Base-by-base conservation (phyloP, 2,888 invertebrate genomes). In the Callosobruchus maculatus region DNA sequence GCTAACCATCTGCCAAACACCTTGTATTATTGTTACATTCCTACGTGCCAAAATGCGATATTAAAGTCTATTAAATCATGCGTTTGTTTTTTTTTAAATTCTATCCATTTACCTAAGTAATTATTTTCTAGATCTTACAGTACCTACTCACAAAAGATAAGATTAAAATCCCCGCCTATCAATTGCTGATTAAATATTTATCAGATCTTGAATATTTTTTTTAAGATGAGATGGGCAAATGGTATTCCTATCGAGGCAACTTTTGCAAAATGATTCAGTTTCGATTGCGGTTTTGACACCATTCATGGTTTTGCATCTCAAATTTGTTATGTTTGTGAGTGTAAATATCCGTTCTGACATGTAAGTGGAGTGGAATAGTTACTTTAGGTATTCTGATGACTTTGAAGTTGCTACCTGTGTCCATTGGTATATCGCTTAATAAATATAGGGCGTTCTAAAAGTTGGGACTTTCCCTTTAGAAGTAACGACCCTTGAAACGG, bases 51-150 rank as follows among this genome's bases (percentile, higher is more conserved):
- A n/a, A n/a, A n/a, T 26, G 2, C 7, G 26, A 26, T 26, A 26
- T 26, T n/a, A 26, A 26, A 4, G 26, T 4, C 26, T 2, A 26
- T 4, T 49, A 18, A 13, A 49, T 3, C 13, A 49, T 49, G 7
- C 7, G 13, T 49, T 13, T 49, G 49, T 49, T 49, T 49, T 49
- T n/a, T 30, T 7, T 49, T 18, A 18, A 49, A 49, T 49, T 18
- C 49, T 13, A 1, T 49, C 49, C 49, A 49, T 49, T 49, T 49
- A 68, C 9, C 1, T 26, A 49, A 31, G 26, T 21, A 70, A 30
- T 67, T 26, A 70, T 67, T 73, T 66, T 70, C 22, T 70, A 22
- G 31, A n/a, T 49, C n/a, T 30, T 67, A 72, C 22, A 72, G n/a
- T 13, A 67, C n/a, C n/a, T n/a, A n/a, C n/a, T n/a, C n/a, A n/a